Evolutionary conservation across 1,140 invertebrate species (phyloP).

Genomic region (Platyura marginata): DNA sequence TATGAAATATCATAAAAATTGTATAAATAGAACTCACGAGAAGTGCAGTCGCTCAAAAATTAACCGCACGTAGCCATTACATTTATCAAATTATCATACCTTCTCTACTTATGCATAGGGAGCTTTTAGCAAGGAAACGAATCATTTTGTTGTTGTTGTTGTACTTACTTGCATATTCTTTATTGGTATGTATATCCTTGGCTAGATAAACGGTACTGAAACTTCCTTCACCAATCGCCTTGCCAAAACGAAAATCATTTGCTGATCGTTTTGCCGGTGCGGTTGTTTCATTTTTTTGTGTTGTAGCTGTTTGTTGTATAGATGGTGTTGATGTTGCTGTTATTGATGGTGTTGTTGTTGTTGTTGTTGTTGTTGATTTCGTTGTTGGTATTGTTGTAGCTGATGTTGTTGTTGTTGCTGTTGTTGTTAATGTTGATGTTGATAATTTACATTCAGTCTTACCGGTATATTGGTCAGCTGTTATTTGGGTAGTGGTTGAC

Average conservation of each 20-base stretch:
- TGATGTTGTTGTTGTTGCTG: neutral
- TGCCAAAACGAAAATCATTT: slow-evolving; percentile 89
- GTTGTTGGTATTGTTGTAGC: slow-evolving; percentile 10
- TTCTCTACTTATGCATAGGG: too few relatives aligned
- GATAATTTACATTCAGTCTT: too few relatives aligned
- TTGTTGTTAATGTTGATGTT: neutral
- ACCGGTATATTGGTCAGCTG: too few relatives aligned
- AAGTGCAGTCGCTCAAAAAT: too few relatives aligned
- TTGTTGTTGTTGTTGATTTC: slow-evolving; percentile 11
- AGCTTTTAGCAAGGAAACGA: too few relatives aligned
- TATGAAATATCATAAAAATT: too few relatives aligned
- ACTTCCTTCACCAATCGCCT: slow-evolving; percentile 89
- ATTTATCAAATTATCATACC: too few relatives aligned
- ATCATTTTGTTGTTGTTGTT: too few relatives aligned
- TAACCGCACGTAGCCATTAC: too few relatives aligned
- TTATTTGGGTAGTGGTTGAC: too few relatives aligned
- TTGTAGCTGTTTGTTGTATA: slow-evolving; percentile 22
- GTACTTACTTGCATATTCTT: slow-evolving; percentile 84
- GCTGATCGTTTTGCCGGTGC: slow-evolving; percentile 43
- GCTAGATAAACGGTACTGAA: slow-evolving; percentile 90
- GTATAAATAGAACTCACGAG: too few relatives aligned
- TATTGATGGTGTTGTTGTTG: neutral
- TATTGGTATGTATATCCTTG: slow-evolving; percentile 73
- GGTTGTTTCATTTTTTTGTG: too few relatives aligned
- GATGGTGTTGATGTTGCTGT: slow-evolving; percentile 3